phyloP scores from a whole-genome alignment of 2,113 vertebrate species.

The Salvelinus fontinalis region DNA sequence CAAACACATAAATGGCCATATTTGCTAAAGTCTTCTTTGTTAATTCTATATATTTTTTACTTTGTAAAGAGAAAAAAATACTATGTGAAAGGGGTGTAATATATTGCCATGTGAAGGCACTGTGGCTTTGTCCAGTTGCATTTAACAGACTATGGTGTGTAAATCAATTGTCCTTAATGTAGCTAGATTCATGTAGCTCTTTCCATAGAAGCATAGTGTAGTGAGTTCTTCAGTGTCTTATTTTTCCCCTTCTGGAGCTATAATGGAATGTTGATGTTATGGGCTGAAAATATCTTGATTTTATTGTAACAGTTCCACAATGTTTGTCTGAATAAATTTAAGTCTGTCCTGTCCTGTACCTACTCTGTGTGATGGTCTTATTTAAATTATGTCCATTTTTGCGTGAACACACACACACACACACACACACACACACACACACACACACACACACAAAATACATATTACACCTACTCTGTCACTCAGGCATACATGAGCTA shows the following conservation, averaged over 20 bases:
- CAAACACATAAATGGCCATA: conserved; percentile 60
- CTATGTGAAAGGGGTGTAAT: conserved; percentile 42
- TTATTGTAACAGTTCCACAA: conserved; percentile 49
- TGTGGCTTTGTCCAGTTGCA: conserved; percentile 57
- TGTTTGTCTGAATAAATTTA: conserved; percentile 65
- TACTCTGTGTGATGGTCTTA: conserved; percentile 21
- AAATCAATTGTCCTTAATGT: conserved; percentile 55
- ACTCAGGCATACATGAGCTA: not conserved
- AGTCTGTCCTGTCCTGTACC: conserved; percentile 49
- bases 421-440: too few species aligned
- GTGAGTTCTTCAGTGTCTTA: conserved; percentile 39
- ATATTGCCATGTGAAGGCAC: conserved; percentile 44
- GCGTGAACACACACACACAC: too few species aligned
- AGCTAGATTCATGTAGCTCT: conserved; percentile 45
- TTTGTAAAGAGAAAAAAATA: conserved; percentile 61
- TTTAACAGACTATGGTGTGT: conserved; percentile 45
- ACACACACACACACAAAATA: too few species aligned
- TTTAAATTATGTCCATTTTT: not conserved
- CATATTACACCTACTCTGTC: not conserved
- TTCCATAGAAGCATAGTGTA: conserved; percentile 31
- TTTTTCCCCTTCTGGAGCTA: conserved; percentile 48
- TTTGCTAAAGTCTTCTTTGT: conserved; percentile 65
- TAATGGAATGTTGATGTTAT: conserved; percentile 61
- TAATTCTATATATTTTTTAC: conserved; percentile 72
- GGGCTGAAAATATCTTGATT: conserved; percentile 51